Evolutionary conservation across 1,140 invertebrate species (phyloP), one percentile per base, ranked within the genome.

Genomic region (Dreissena rostriformis): DNA sequence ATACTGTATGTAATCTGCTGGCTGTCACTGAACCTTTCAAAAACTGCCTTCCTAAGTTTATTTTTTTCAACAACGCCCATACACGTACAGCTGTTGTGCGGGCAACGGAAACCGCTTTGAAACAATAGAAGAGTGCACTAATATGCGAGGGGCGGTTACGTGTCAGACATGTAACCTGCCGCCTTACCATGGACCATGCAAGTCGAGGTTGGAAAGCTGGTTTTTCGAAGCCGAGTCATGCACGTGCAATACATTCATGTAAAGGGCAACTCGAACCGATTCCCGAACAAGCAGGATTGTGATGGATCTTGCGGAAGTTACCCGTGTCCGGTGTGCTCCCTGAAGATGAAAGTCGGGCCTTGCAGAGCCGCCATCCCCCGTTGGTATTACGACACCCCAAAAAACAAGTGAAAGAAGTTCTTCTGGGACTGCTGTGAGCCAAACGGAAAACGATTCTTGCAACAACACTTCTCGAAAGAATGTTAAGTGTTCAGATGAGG

Each of bases 321-420:
- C 22, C 53, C 52, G 8, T 81, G 79, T 63, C 29, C 68, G 11
- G 68, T 86, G 14, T 88, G 86, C 29, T 49, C 61, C 15, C 57
- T 71, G 10, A 92, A 93, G 14, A 90, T 92, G 61, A 88, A 92
- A 24, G 92, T 93, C 61, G 95, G 95, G 12, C 93, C 94, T 68
- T 96, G 95, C 84, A 91, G 94, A 61, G 95, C 95, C 0, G 88
- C 94, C 1, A 94, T 96, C n/a, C n/a, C n/a, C 2, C 92, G 95
- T 39, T 95, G 94, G 90, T 94, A 89, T 93, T 97, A 95, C 90
- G 95, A 97, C 86, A 80, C 89, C 14, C 26, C 84, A 67, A n/a
- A 57, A 39, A 28, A 53, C 8, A 71, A 49, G 51, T 84, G 93
- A 79, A 65, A 91, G 26, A 86, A 84, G 49, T 94, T 94, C 84